Evolutionary conservation across 2,797 vertebrate species (phyloP), one percentile per base, ranked within the genome.

Genomic region (Acropternis orthonyx): DNA sequence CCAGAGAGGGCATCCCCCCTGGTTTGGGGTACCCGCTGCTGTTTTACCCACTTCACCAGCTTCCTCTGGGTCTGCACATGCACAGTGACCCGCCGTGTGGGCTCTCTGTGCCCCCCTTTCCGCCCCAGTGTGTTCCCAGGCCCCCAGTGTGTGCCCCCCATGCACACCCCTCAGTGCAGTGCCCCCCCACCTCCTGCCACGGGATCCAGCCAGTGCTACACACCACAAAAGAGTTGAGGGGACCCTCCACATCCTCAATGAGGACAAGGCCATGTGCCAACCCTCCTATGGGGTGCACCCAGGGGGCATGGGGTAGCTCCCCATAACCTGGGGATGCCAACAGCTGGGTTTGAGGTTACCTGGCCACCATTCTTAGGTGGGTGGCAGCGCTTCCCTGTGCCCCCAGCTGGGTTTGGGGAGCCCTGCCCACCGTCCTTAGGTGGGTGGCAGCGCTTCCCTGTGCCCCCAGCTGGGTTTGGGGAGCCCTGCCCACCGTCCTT

Each of bases 401-500:
- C 59, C 55, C 56, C 55, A 16, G 34, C 13, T 13, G 46, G 46
- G 46, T 48, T 18, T 1, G 36, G 79, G 16, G 12, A 9, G 37
- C 37, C 37, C 51, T 11, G 0, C 14, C 26, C 0, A 7, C 12
- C 18, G 44, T 12, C 19, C 43, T 51, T 37, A 1, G 46, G 46
- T 1, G 30, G 37, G 12, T 26, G 36, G 32, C 3, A 11, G 14
- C 7, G 1, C 46, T 52, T 74, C 46, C 68, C 16, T 3, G 0
- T 6, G 22, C 46, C 46, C 0, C 18, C 2, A 0, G 19, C 20
- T 1, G 1, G 3, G 0, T 54, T n/a, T 1, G 14, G 55, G 49
- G 36, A 75, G 54, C 39, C 36, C 51, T 11, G 0, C 14, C 26
- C 0, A 7, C 12, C 18, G 44, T 12, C 19, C 43, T 51, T 37